Evolutionary conservation across 2,888 invertebrate species (phyloP), one percentile per base, ranked within the genome.

Genomic region (Hetaerina titia): DNA sequence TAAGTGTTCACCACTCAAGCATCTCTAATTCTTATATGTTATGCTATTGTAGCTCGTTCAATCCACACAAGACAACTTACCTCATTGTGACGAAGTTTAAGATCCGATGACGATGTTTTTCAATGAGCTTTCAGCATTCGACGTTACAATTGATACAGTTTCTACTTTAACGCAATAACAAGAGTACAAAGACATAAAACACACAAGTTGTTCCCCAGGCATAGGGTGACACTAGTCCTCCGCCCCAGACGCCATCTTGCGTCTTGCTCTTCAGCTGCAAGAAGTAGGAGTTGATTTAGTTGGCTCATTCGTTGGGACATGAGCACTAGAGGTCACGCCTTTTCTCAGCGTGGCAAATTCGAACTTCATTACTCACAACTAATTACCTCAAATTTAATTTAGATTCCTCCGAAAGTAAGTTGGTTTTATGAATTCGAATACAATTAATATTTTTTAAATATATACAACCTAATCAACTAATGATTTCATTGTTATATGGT

Each of bases 211-310:
- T 92, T 22, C 13, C 92, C 56, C 92, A 92, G 69, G 57, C 92
- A 92, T 25, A 92, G 45, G 69, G 56, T 56, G 56, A 45, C 63
- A 90, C 90, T 95, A 90, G 95, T 95, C 95, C 95, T 95, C 95
- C 69, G 90, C 63, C 88, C 94, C 95, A 57, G 95, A 95, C 95
- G 95, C 95, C 95, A 95, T 95, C 95, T 95, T 95, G 95, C 95
- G 94, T 89, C 88, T 89, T 64, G 94, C 90, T 64, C 94, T 90
- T 90, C 95, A 95, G 94, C 87, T 89, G 74, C 95, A 92, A 94
- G 95, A 95, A 95, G 92, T 74, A 56, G 69, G 92, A 69, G 64
- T 92, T 31, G 81, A 90, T 92, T 92, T 69, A n/a, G 45, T 92
- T 69, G 92, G 69, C 81, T 92, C 74, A 69, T 74, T 92, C 92